A percentile compares a stretch with the other conserved stretches of the same genome.
These are phyloP conservation scores for Drosophila takahashii DNA, from an alignment of 1,140 invertebrate genomes.

Conservation along the genomic window DNA sequence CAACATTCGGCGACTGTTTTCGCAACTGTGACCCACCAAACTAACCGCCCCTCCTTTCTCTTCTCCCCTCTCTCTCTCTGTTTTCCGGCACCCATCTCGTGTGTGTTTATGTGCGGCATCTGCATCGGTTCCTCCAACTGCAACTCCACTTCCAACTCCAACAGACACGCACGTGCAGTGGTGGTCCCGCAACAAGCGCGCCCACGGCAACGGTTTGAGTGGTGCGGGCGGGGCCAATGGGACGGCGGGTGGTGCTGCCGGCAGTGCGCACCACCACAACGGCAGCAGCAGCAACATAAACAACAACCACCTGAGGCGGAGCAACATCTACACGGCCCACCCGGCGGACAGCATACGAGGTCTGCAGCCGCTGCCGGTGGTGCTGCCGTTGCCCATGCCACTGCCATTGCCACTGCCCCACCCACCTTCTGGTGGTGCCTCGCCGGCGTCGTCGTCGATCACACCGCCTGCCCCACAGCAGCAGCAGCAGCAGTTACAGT, in stretches of 20 bases:
- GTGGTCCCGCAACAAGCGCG: slow-evolving; percentile 83
- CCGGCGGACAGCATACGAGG: slow-evolving; percentile 81
- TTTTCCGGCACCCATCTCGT: slow-evolving; percentile 26
- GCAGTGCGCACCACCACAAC: slow-evolving; percentile 30
- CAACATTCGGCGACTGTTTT: slow-evolving; percentile 48
- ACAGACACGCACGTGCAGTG: slow-evolving; percentile 83
- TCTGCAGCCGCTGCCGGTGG: slow-evolving; percentile 61
- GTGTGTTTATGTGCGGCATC: slow-evolving; percentile 13
- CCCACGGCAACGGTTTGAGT: slow-evolving; percentile 64
- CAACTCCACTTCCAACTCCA: no score
- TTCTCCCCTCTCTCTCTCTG: background rate
- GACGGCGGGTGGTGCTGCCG: slow-evolving; percentile 51
- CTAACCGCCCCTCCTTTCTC: slow-evolving; percentile 5
- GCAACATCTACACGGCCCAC: slow-evolving; percentile 83
- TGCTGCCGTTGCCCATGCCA: slow-evolving; percentile 42
- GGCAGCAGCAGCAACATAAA: slow-evolving; percentile 72
- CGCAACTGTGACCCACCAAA: slow-evolving; percentile 38
- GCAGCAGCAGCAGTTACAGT: slow-evolving; percentile 22
- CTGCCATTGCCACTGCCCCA: slow-evolving; percentile 48
- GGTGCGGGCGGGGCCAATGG: slow-evolving; percentile 45
- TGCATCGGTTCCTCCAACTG: slow-evolving; percentile 21
- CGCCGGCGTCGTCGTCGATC: slow-evolving; percentile 29
- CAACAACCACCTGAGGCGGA: slow-evolving; percentile 82
- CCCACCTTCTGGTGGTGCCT: slow-evolving; percentile 35
- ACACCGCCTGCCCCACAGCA: slow-evolving; percentile 37